Evolutionary conservation across 2,888 invertebrate genomes (phyloP), one percentile per base, ranked within the genome.

Genomic region (Fragum whitleyi): DNA sequence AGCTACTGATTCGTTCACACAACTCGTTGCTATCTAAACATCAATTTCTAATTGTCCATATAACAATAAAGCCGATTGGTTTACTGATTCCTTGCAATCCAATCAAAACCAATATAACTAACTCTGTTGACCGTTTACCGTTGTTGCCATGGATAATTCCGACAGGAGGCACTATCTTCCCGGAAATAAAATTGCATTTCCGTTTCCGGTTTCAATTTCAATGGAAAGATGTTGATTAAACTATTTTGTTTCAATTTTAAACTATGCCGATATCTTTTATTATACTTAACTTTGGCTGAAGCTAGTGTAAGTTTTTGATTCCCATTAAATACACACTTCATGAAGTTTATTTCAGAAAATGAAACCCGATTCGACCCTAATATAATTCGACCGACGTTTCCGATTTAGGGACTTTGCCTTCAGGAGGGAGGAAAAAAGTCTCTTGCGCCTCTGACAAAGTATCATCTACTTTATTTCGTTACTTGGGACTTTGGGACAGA

Each of bases 21-120:
- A 71, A 85, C 79, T 86, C 81, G 87, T 87, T 87, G 87, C 87
- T 87, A 87, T 77, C 84, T 86, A 86, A 87, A 87, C 86, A 86
- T 55, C 74, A 57, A 65, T n/a, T 29, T 72, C 59, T 14, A 67
- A n/a, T 47, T 2, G 9, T 19, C 23, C 19, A 42, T 28, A 42
- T 23, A 39, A 79, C 67, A 51, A 11, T 1, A 9, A 21, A 28
- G 61, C 26, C 42, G 32, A 81, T 81, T 84, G 78, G 81, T 19
- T 70, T 14, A 67, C 16, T 5, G 11, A 2, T 21, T 32, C 28
- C 9, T 6, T 19, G 26, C 65, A 9, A 51, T 55, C 84, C 84
- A 84, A 84, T 84, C 36, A 77, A 59, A 67, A 23, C 7, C 1
- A 16, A 11, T 75, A 29, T 72, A 28, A 74, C 36, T 9, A 47